These are phyloP conservation scores for Opisthograptis luteolata DNA, from an alignment of 2,888 invertebrate genomes.

Conservation along the genomic window DNA sequence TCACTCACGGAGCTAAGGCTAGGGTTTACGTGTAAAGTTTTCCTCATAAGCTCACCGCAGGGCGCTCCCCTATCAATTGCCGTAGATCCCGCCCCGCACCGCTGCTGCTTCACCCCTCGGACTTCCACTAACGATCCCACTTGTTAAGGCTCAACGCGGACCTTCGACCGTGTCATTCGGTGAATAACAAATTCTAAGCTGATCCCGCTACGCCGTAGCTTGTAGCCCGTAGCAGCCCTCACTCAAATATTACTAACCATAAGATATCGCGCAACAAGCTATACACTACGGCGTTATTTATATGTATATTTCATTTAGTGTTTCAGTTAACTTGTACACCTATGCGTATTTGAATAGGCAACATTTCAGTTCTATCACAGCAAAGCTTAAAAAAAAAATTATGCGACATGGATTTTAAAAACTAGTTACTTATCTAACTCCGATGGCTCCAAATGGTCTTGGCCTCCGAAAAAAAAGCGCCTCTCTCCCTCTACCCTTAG, in stretches of 20 bases:
- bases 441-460: too few species aligned
- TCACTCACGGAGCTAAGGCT: conserved; percentile 55
- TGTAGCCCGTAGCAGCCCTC: conserved; percentile 40
- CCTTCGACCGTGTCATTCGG: conserved; percentile 76
- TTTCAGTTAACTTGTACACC: conserved; percentile 21
- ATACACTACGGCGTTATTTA: conserved; percentile 28
- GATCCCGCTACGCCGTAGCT: conserved; percentile 62
- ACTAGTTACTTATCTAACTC: too few species aligned
- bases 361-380: too few species aligned
- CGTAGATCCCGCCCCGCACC: conserved; percentile 45
- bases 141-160: conserved; percentile 81
- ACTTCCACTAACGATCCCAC: conserved; percentile 79
- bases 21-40: conserved; percentile 77
- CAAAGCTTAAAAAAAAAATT: too few species aligned
- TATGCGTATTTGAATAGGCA: neutral
- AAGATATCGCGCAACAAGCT: conserved; percentile 41
- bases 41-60: conserved; percentile 77
- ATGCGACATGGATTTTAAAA: too few species aligned
- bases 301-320: conserved; percentile 31
- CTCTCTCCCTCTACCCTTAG: too few species aligned
- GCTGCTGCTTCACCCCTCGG: conserved; percentile 47
- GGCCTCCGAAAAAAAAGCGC: too few species aligned
- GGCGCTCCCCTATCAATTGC: conserved; percentile 81
- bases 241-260: conserved; percentile 51
- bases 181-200: conserved; percentile 81